Conservation (phyloP, 2,113 vertebrate species). For the Protobothrops flavoviridis region DNA sequence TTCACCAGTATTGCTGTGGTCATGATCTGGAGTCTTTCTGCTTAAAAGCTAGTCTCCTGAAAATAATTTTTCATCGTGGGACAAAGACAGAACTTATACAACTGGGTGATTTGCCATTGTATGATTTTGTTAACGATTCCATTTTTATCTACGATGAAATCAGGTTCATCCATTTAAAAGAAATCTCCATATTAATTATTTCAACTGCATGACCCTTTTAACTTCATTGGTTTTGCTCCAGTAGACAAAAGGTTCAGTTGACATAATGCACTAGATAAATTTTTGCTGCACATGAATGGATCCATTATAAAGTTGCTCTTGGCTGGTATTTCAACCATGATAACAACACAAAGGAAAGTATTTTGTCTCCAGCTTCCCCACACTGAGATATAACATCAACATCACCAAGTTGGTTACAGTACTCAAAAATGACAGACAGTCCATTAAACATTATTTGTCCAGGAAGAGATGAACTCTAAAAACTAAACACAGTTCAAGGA, state of each 20-base stretch:
- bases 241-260: background rate
- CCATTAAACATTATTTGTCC: background rate
- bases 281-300: background rate
- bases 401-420: background rate
- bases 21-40: background rate
- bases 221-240: background rate
- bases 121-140: background rate
- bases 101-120: background rate
- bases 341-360: background rate
- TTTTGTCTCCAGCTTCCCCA: background rate
- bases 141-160: background rate
- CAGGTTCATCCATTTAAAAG: background rate
- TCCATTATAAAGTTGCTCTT: background rate
- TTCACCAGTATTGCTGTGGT: background rate
- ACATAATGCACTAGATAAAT: background rate
- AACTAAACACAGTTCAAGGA: background rate
- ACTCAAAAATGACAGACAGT: background rate
- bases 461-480: background rate
- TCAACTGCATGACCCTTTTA: background rate
- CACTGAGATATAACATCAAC: background rate
- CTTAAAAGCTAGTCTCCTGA: background rate
- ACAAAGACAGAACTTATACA: background rate
- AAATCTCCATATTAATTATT: background rate
- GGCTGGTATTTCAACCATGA: background rate
- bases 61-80: background rate